Evolutionary conservation across 2,888 invertebrate species (phyloP).

Genomic region (Rhagium mordax): DNA sequence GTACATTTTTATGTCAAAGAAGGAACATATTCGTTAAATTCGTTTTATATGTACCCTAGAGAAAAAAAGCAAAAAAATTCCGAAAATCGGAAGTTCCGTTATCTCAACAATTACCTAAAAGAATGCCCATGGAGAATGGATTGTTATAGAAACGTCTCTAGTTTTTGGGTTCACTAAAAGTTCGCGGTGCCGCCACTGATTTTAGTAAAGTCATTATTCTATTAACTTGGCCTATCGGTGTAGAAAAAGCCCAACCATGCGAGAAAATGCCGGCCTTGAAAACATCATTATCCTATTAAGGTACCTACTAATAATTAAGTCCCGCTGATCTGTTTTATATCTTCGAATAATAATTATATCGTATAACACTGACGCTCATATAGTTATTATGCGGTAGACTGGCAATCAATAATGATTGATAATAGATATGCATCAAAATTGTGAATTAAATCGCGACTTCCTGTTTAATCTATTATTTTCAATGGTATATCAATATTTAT

Average conservation of each 20-base stretch:
- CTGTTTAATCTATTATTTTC: constrained; percentile 43
- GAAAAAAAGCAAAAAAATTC: too few relatives aligned
- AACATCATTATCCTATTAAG: constrained; percentile 11
- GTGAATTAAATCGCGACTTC: constrained; percentile 36
- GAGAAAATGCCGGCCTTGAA: neutral
- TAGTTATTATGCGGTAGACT: constrained; percentile 15
- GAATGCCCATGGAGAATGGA: too few relatives aligned
- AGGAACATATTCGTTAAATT: too few relatives aligned
- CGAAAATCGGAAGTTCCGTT: too few relatives aligned
- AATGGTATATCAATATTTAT: constrained; percentile 43
- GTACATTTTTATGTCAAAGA: too few relatives aligned
- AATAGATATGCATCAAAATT: constrained; percentile 35
- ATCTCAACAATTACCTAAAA: too few relatives aligned
- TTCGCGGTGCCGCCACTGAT: too few relatives aligned
- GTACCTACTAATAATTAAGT: constrained; percentile 11
- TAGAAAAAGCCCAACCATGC: neutral
- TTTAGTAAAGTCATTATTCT: too few relatives aligned
- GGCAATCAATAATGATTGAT: constrained; percentile 30
- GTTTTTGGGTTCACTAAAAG: too few relatives aligned
- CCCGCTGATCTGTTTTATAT: constrained; percentile 27
- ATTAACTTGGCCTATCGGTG: too few relatives aligned
- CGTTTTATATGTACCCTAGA: too few relatives aligned
- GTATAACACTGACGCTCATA: constrained; percentile 15
- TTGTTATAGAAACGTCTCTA: too few relatives aligned
- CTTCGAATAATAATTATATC: constrained; percentile 35